Conservation (phyloP, 2,797 vertebrate genomes). For the Anisognathus igniventris region DNA sequence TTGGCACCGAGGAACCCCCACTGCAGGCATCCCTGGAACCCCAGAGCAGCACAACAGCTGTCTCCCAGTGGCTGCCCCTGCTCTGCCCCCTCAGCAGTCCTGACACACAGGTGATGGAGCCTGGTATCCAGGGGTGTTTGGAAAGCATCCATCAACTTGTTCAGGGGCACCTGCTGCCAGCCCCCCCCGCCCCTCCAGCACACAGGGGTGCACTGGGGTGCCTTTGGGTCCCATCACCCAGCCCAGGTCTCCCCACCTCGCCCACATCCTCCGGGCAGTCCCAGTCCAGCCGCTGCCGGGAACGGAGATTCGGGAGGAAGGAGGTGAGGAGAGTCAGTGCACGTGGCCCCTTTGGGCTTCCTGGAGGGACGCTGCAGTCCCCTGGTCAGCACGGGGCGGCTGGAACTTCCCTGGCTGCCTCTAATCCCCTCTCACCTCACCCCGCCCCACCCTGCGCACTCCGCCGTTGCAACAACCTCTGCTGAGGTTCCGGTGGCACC, state of each 20-base stretch:
- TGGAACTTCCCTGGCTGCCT: neutral
- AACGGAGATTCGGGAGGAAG: neutral
- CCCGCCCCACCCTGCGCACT: neutral
- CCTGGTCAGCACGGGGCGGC: neutral
- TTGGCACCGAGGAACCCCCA: accelerated
- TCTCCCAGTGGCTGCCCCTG: neutral
- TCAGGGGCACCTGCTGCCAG: neutral
- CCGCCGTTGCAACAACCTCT: neutral
- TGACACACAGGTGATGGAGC: neutral
- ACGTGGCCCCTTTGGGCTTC: neutral
- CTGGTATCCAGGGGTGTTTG: neutral
- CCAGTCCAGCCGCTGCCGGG: neutral
- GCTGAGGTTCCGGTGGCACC: neutral
- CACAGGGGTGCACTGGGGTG: neutral
- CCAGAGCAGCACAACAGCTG: neutral
- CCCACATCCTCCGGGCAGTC: neutral
- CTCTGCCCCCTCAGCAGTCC: neutral
- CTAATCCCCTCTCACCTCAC: neutral
- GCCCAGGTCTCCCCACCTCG: neutral
- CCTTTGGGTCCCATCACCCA: neutral
- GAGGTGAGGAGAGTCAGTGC: accelerated
- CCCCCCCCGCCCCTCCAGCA: neutral
- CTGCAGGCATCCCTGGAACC: neutral
- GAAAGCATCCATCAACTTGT: neutral
- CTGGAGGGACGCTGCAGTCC: neutral